Evolutionary conservation across 1,140 invertebrate species (phyloP).

Genomic region (Drosophila willistoni): DNA sequence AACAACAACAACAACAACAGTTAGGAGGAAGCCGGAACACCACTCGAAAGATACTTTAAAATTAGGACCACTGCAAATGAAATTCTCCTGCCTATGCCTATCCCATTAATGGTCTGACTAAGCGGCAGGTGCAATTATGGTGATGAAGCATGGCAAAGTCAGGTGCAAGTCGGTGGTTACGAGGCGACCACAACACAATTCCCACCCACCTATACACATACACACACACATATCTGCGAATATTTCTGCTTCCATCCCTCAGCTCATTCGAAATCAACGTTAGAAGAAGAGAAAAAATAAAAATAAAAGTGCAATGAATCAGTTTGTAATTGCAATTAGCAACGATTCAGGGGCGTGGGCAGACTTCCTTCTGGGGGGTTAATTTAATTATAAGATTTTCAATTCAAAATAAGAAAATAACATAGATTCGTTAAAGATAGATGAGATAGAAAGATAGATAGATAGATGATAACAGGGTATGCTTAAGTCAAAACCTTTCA

Average conservation of each 20-base stretch:
- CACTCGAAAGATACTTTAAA: slow-evolving; percentile 73
- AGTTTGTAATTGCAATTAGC: not conserved
- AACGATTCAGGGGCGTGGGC: not conserved
- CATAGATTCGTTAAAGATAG: no score
- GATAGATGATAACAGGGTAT: no score
- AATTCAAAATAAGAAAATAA: no score
- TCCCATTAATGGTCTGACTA: slow-evolving; percentile 46
- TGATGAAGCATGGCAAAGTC: slow-evolving; percentile 1
- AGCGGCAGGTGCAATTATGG: slow-evolving; percentile 10
- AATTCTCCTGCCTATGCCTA: slow-evolving; percentile 52
- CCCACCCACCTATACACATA: not conserved
- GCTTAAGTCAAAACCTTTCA: no score
- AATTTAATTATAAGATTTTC: not conserved
- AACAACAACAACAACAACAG: slow-evolving; percentile 39
- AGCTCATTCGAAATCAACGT: no score
- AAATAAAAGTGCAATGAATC: slow-evolving; percentile 1
- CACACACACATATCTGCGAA: no score
- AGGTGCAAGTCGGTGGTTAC: slow-evolving; percentile 1
- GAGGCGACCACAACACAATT: not conserved
- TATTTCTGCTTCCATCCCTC: not conserved
- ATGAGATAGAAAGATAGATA: no score
- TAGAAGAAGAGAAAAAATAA: not conserved
- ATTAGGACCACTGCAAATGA: slow-evolving; percentile 66
- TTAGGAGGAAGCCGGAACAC: slow-evolving; percentile 15
- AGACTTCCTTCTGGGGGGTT: not conserved